Conservation (phyloP, 2,888 invertebrate species). For the Coecobrya sp. region DNA sequence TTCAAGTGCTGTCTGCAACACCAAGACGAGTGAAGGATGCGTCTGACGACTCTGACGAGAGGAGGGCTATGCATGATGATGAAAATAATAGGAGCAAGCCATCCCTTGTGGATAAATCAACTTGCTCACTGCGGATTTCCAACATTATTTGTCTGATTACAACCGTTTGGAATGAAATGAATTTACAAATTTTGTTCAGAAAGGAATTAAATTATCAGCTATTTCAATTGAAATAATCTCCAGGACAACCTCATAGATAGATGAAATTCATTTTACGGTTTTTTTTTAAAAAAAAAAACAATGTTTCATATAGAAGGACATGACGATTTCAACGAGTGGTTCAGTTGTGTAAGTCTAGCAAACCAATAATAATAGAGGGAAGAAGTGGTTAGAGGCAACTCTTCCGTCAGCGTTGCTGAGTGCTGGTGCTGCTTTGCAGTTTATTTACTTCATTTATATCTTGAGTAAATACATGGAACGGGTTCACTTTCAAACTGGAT, state of each 20-base stretch:
- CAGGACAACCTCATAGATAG: no score
- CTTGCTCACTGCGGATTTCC: no score
- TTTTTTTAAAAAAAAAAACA: no score
- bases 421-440: slow-evolving; percentile 52
- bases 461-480: slow-evolving; percentile 72
- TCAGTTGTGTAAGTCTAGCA: no score
- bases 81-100: background rate
- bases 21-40: slow-evolving; percentile 58
- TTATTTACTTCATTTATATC: slow-evolving; percentile 69
- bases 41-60: slow-evolving; percentile 46
- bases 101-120: no score
- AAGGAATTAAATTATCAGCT: no score
- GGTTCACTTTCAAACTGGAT: slow-evolving; percentile 52
- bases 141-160: no score
- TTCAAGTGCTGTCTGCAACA: slow-evolving; percentile 70
- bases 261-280: no score
- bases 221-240: no score
- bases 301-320: background rate
- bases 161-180: no score
- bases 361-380: slow-evolving; percentile 66
- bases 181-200: no score
- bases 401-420: slow-evolving; percentile 42
- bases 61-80: slow-evolving; percentile 22
- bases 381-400: slow-evolving; percentile 70
- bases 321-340: background rate